These are phyloP conservation scores for Coenonympha glycerion DNA, from an alignment of 2,888 invertebrate species.

Conservation along the genomic window DNA sequence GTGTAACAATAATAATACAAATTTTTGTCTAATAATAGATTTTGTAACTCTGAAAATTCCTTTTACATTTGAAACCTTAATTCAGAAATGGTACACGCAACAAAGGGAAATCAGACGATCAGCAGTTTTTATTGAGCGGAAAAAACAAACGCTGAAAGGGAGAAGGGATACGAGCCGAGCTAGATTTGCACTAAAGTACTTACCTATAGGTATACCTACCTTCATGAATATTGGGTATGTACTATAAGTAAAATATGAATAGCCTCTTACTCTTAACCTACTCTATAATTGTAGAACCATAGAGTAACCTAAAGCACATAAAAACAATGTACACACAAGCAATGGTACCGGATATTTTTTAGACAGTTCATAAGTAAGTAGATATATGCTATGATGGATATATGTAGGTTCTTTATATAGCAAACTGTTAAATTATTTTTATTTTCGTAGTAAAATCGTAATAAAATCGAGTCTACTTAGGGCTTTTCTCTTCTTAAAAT, in stretches of 20 bases:
- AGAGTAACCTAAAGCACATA: too few species aligned
- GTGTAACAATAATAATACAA: too few species aligned
- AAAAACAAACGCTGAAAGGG: slow-evolving; percentile 27
- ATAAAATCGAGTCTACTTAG: too few species aligned
- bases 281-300: too few species aligned
- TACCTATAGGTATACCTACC: neutral
- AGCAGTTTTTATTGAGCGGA: slow-evolving; percentile 26
- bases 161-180: slow-evolving; percentile 18
- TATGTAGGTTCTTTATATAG: neutral
- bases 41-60: slow-evolving; percentile 17
- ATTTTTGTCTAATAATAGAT: too few species aligned
- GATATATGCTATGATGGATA: too few species aligned
- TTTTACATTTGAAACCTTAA: slow-evolving; percentile 35
- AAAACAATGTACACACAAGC: too few species aligned
- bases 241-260: too few species aligned
- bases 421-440: neutral
- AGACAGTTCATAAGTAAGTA: neutral
- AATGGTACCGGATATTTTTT: too few species aligned
- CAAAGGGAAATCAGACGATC: slow-evolving; percentile 33
- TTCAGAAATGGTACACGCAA: slow-evolving; percentile 37
- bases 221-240: too few species aligned
- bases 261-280: too few species aligned
- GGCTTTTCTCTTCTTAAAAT: neutral
- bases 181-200: neutral
- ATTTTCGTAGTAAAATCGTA: neutral